Evolutionary conservation across 2,888 invertebrate genomes (phyloP).

Genomic region (Andrena flavipes): DNA sequence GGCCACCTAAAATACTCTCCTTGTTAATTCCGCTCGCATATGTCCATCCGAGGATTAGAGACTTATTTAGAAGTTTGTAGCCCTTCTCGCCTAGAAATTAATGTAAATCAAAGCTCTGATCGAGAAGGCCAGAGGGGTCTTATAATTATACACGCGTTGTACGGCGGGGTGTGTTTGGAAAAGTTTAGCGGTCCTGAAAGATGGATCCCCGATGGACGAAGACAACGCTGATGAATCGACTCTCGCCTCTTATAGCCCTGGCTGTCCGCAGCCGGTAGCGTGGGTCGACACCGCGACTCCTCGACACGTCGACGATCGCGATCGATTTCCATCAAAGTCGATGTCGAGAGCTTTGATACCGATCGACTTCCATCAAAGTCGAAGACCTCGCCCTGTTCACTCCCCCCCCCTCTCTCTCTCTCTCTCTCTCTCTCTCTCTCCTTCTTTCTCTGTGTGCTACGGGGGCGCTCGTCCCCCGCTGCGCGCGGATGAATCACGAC

Average conservation of each 20-base stretch:
- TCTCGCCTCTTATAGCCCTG: constrained; percentile 48
- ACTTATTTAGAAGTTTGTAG: too few relatives aligned
- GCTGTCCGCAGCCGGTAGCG: constrained; percentile 60
- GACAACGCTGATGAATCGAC: constrained; percentile 46
- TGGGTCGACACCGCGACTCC: constrained; percentile 65
- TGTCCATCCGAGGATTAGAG: too few relatives aligned
- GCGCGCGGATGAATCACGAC: constrained; percentile 57
- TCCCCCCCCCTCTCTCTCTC: neutral
- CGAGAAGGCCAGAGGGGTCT: neutral
- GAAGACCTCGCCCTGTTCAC: constrained; percentile 59
- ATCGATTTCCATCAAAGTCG: constrained; percentile 72
- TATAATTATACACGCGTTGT: neutral
- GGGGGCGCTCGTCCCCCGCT: constrained; percentile 48
- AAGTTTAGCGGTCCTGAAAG: neutral
- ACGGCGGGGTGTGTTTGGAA: neutral
- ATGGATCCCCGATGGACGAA: constrained; percentile 14
- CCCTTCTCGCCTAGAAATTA: neutral
- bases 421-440: neutral
- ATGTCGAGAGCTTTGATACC: constrained; percentile 64
- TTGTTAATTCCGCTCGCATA: too few relatives aligned
- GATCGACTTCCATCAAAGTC: constrained; percentile 68
- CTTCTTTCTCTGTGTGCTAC: neutral
- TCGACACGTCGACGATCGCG: constrained; percentile 67
- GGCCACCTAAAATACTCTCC: too few relatives aligned
- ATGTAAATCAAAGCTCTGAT: neutral